Conservation (phyloP, 2,797 vertebrate genomes). For the Enteromius thamalakanensis region DNA sequence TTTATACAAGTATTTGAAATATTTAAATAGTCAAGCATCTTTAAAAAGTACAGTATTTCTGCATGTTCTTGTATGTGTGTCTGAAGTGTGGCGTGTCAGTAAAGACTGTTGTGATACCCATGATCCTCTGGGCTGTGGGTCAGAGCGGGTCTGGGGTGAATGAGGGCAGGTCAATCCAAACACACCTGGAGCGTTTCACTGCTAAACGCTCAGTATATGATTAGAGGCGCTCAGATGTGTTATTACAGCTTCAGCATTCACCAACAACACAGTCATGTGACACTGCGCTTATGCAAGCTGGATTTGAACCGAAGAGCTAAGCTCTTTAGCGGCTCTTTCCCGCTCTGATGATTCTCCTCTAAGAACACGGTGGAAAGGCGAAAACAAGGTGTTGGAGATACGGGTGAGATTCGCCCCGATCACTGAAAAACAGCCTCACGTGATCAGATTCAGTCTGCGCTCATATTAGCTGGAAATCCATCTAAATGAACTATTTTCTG, state of each 20-base stretch:
- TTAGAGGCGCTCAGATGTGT: slow-evolving; percentile 23
- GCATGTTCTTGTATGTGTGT: neutral
- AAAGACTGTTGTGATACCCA: slow-evolving; percentile 72
- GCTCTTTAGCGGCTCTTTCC: slow-evolving; percentile 6
- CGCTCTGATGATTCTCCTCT: neutral
- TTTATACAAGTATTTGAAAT: too few relatives aligned
- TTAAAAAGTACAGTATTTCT: neutral
- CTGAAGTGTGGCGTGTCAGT: slow-evolving; percentile 21
- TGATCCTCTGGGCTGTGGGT: slow-evolving; percentile 42
- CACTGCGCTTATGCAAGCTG: slow-evolving; percentile 34
- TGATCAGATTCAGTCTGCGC: too few relatives aligned
- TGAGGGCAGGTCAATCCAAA: slow-evolving; percentile 40
- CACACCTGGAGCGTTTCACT: slow-evolving; percentile 64
- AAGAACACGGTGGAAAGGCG: neutral
- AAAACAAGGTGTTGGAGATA: neutral
- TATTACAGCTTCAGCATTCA: slow-evolving; percentile 2
- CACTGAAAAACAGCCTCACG: neutral
- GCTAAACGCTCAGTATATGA: slow-evolving; percentile 38
- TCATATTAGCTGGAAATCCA: neutral
- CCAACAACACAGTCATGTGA: slow-evolving; percentile 27
- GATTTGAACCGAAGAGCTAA: neutral
- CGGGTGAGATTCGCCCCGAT: neutral
- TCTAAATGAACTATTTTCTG: neutral
- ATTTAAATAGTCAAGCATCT: neutral
- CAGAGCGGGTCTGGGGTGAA: slow-evolving; percentile 68